Evolutionary conservation across 2,888 invertebrate species (phyloP).

Genomic region (Perizoma flavofasciatum): DNA sequence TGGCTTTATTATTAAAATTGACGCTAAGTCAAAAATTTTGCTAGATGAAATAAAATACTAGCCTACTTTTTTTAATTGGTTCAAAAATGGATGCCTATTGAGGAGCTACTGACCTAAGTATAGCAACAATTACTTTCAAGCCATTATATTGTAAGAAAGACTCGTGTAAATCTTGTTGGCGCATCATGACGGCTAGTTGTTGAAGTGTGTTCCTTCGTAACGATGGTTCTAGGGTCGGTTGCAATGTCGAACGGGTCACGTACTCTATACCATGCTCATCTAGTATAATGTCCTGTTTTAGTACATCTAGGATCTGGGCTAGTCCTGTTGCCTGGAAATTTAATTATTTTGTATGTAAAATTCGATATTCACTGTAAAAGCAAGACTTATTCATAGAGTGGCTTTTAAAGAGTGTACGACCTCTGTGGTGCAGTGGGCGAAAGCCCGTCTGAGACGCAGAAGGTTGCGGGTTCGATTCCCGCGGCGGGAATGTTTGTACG

Average conservation of each 20-base stretch:
- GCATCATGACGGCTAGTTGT: constrained; percentile 87
- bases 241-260: constrained; percentile 40
- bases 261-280: constrained; percentile 59
- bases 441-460: too few relatives aligned
- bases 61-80: too few relatives aligned
- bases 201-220: constrained; percentile 87
- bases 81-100: too few relatives aligned
- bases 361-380: too few relatives aligned
- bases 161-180: constrained; percentile 85
- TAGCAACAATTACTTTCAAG: constrained; percentile 70
- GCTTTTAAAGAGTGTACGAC: too few relatives aligned
- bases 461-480: too few relatives aligned
- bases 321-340: constrained; percentile 63
- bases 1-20: too few relatives aligned
- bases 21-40: too few relatives aligned
- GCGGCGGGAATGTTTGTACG: too few relatives aligned
- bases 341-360: not conserved
- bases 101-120: constrained; percentile 62
- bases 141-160: constrained; percentile 84
- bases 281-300: constrained; percentile 70
- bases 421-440: too few relatives aligned
- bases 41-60: too few relatives aligned
- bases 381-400: too few relatives aligned
- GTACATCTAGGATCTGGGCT: constrained; percentile 70
- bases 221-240: constrained; percentile 84